Evolutionary conservation across 2,797 vertebrate species (phyloP), one percentile per base, ranked within the genome.

Genomic region (Peromyscus eremicus): DNA sequence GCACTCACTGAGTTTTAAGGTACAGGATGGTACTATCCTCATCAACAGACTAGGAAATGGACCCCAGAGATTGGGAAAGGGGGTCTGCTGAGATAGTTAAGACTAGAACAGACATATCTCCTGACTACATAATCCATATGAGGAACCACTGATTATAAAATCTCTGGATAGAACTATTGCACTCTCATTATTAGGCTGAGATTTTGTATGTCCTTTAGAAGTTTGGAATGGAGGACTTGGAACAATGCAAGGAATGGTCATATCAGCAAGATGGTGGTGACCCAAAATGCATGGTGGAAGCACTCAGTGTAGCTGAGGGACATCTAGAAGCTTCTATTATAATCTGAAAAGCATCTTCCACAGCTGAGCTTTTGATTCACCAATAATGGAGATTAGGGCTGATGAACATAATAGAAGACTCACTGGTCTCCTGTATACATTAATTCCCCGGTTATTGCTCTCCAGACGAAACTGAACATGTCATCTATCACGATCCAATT

Each of bases 321-420:
- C 23, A 40, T n/a, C 73, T 83, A 79, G 66, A 93, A 62, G 32
- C 37, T 81, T 52, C 75, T 92, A 0, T 81, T 81, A 14, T 52
- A 49, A 70, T 95, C 94, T 68, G 10, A 10, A 84, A 82, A 57
- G 64, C 29, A 40, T 70, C 64, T 25, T 66, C 89, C 19, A 60
- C 23, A 7, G 4, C 34, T n/a, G 2, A 55, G 40, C 89, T 94
- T 71, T 43, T 75, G 86, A 32, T 92, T 86, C 70, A 68, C 62
- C 34, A 77, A 79, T 88, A 73, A 94, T 89, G 94, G 76, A 29
- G 23, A 73, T 3, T 89, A 46, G 23, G 70, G 55, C 90, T 97
- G n/a, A 92, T 62, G n/a, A 91, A 85, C 40, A 64, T 0, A 14
- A 55, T 37, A 19, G 82, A 66, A 92, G 70, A 81, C 43, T 77